These are phyloP conservation scores for Myotis myotis DNA, from an alignment of 2,797 vertebrate genomes.

Conservation along the genomic window DNA sequence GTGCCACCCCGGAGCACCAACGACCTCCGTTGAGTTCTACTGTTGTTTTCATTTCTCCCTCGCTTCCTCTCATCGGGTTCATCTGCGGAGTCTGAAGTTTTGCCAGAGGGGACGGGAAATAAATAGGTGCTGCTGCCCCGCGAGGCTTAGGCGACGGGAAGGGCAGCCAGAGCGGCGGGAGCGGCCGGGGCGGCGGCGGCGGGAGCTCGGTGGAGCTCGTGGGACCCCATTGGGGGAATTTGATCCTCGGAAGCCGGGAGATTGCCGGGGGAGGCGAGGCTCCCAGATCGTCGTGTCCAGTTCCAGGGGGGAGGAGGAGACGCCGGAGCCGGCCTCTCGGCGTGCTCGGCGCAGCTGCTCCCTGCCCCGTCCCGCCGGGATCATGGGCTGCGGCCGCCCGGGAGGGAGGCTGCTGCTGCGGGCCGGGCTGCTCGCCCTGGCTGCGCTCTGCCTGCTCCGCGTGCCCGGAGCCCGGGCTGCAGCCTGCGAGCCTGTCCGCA, in stretches of 20 bases:
- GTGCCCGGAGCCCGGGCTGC: conserved; percentile 83
- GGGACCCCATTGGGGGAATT: conserved; percentile 58
- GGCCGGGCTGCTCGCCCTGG: conserved; percentile 75
- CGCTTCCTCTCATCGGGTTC: neutral
- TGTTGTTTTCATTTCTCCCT: conserved; percentile 22
- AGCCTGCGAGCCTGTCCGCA: conserved; percentile 94
- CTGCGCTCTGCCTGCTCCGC: conserved; percentile 81
- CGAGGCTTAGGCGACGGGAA: conserved; percentile 30
- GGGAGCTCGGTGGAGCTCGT: conserved; percentile 30
- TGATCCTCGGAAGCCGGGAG: conserved; percentile 45
- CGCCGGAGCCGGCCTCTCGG: neutral
- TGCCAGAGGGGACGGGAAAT: conserved; percentile 49
- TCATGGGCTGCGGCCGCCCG: conserved; percentile 29
- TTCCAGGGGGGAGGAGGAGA: neutral
- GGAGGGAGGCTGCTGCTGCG: conserved; percentile 51
- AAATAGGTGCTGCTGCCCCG: conserved; percentile 57
- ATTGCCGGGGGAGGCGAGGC: conserved; percentile 30
- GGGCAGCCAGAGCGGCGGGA: conserved; percentile 6
- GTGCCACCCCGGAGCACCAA: neutral
- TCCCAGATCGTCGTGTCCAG: conserved; percentile 6
- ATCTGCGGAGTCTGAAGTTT: conserved; percentile 26
- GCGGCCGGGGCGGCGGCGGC: too few species aligned
- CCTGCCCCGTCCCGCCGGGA: neutral
- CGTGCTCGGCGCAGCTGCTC: neutral
- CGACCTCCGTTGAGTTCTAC: neutral